Base-by-base conservation (phyloP, 2,113 vertebrate species). In the Dipodomys ordii region DNA sequence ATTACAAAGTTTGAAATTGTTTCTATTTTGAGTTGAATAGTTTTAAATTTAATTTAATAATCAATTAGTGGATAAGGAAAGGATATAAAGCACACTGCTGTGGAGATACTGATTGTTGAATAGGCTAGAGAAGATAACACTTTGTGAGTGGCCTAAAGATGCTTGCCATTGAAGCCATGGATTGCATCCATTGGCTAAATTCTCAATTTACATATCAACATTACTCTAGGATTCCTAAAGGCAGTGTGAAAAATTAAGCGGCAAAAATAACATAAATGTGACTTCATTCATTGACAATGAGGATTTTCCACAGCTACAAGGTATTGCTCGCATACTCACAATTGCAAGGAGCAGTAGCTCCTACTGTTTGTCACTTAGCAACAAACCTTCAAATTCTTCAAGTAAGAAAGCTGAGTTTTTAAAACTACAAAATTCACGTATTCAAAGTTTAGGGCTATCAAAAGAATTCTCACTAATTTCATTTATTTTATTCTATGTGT, bases 191-290 rank as follows among this genome's bases (percentile, higher is more conserved):
- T 69, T 85, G 28, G n/a, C 13, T 78, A 90, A 62, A 83, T 44
- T 96, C 65, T 82, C 69, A 90, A 92, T 96, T 81, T 93, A n/a
- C 72, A 81, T 46, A 60, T 90, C 23, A 64, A 78, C 13, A 90
- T 92, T 84, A 84, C 30, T 92, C n/a, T 81, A 90, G 39, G 28
- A 89, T 67, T 88, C 53, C 73, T 35, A 86, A 69, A 87, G 46
- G 67, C 18, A 53, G 32, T 73, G 35, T 74, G 53, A 92, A 93
- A 95, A 89, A 72, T 71, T 92, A 39, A 94, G 46, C 71, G n/a
- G 73, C 68, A 46, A 94, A 91, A 95, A 84, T 69, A 27, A 57
- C 18, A 69, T 49, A 89, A 87, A 83, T 77, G 13, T 78, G 87
- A 64, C 46, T 94, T 68, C 25, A 81, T 80, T 92, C 65, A 89